Evolutionary conservation across 2,888 invertebrate species (phyloP), one percentile per base, ranked within the genome.

Genomic region (Philaethria dido): DNA sequence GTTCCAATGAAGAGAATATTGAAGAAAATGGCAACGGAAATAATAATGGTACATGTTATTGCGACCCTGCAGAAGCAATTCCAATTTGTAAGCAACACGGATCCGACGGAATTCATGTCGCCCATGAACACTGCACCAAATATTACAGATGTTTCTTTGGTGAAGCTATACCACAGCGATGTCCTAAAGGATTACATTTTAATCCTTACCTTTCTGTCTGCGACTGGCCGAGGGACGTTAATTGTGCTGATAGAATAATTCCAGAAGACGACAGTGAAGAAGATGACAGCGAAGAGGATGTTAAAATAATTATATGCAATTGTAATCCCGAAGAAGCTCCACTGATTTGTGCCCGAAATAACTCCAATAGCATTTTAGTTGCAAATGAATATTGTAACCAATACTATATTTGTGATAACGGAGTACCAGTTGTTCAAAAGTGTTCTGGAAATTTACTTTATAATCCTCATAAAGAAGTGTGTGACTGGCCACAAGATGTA

Each of bases 401-500:
- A 57, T 80, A 78, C 52, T 80, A 80, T 62, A 74, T 73, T 61
- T 77, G 78, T 55, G 47, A 60, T 45, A 36, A 72, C 0, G 74
- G 76, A 14, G 8, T 25, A 1, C 76, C 77, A 1, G 70, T 77
- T 14, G 52, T 68, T 0, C 0, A 72, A 0, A 50, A 36, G 2
- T 83, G 83, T 64, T 72, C 72, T 0, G 57, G 36, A 0, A 69
- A 66, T 16, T 73, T 81, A 0, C 20, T 77, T 4, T 84, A 77
- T 68, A 78, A 80, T 65, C 75, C 79, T 3, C 54, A 73, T n/a
- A 74, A 55, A 8, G 73, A 79, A 62, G 57, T 68, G 18, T 80
- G 81, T 52, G 80, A 80, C 59, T 82, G 80, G 77, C 76, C 80
- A 3, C 50, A 70, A 2, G 74, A 77, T 16, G 81, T 83, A 4